A percentile compares a stretch with the other conserved stretches of the same genome.
Evolutionary conservation across 2,113 vertebrate genomes (phyloP).

Genomic region (Aramus guarauna): DNA sequence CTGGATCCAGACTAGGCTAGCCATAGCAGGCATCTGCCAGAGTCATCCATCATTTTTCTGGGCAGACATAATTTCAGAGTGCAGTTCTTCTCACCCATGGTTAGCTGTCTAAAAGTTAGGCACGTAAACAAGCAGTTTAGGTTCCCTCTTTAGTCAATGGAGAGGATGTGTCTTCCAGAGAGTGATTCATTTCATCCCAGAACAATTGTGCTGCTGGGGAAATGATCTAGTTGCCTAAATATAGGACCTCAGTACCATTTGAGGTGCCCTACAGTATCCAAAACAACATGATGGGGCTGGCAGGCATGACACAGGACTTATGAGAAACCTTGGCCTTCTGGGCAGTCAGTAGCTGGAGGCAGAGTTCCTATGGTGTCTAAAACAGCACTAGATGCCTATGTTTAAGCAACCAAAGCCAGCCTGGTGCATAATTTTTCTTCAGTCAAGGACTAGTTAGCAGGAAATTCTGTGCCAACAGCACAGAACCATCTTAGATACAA

Average conservation of each 20-base stretch:
- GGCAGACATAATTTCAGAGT: background rate
- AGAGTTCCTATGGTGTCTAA: background rate
- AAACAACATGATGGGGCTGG: background rate
- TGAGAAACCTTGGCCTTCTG: background rate
- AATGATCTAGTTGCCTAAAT: conserved; percentile 25
- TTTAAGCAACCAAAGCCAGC: background rate
- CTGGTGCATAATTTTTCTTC: background rate
- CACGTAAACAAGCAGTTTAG: background rate
- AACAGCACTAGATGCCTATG: background rate
- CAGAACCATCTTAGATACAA: background rate
- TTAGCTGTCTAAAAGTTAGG: background rate
- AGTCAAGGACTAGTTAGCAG: background rate
- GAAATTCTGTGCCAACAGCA: background rate
- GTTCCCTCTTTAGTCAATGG: background rate
- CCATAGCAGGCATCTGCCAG: background rate
- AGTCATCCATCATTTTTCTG: background rate
- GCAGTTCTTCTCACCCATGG: background rate
- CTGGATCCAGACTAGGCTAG: background rate
- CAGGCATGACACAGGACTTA: background rate
- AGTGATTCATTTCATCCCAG: conserved; percentile 18
- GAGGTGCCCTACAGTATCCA: background rate
- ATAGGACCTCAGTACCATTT: background rate
- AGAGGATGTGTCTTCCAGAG: background rate
- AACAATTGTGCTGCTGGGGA: conserved; percentile 2
- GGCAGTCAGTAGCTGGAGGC: background rate